A percentile compares a stretch with the other conserved stretches of the same genome.
Conservation (phyloP, 2,113 vertebrate genomes). For the Psilopogon haemacephalus region DNA sequence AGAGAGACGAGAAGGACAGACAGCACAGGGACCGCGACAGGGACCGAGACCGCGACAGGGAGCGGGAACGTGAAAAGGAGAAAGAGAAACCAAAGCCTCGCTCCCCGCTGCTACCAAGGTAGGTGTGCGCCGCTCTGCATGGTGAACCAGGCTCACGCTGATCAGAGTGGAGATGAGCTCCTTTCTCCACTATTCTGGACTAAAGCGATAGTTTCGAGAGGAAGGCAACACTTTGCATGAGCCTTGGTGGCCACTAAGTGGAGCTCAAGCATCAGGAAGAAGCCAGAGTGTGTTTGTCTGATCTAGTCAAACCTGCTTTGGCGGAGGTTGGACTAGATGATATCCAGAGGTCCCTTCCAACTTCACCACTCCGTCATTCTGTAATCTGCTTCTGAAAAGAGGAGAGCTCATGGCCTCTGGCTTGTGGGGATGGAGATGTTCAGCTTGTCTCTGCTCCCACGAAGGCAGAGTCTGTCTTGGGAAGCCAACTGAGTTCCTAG, state of each 20-base stretch:
- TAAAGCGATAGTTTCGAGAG: accelerated
- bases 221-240: background rate
- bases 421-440: background rate
- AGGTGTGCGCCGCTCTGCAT: background rate
- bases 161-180: accelerated
- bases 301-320: too few species aligned
- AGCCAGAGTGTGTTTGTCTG: background rate
- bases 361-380: too few species aligned
- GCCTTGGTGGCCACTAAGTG: constrained; percentile 7
- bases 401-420: background rate
- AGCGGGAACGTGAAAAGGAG: constrained; percentile 91
- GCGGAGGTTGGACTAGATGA: too few species aligned
- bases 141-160: accelerated
- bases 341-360: too few species aligned
- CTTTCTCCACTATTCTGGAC: accelerated
- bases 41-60: constrained; percentile 69
- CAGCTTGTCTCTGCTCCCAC: background rate
- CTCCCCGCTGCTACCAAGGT: constrained; percentile 88
- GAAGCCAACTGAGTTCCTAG: background rate
- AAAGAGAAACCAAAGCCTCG: constrained; percentile 88
- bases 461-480: background rate
- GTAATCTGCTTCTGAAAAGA: too few species aligned
- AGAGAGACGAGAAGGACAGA: constrained; percentile 79
- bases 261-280: background rate
- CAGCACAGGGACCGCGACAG: constrained; percentile 72